Evolutionary conservation across 2,113 vertebrate genomes (phyloP).

Genomic region (Lepidiolamprologus cunningtoni): DNA sequence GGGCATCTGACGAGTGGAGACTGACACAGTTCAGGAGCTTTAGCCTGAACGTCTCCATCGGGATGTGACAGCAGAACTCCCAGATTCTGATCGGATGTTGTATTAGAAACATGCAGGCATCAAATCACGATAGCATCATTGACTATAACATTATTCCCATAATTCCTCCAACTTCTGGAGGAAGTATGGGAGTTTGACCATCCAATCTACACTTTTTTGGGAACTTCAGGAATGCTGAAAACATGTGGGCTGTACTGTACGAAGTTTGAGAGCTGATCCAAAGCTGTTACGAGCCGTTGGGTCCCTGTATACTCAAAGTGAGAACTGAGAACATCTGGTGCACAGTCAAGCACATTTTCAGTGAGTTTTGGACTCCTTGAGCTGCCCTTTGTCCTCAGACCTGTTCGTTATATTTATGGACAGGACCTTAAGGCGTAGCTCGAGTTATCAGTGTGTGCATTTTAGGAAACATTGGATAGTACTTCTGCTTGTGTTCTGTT

Average conservation of each 20-base stretch:
- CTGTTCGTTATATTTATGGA: accelerated
- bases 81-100: accelerated
- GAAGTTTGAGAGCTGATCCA: neutral
- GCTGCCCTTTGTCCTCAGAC: neutral
- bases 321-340: neutral
- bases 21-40: neutral
- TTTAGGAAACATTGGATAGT: neutral
- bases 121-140: neutral
- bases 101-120: neutral
- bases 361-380: neutral
- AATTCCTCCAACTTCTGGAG: accelerated
- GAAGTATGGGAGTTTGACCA: neutral
- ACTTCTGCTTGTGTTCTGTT: neutral
- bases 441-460: neutral
- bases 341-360: neutral
- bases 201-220: accelerated
- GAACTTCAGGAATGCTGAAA: neutral
- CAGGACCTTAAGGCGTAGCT: neutral
- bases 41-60: neutral
- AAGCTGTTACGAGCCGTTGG: accelerated
- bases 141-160: neutral
- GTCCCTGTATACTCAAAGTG: neutral
- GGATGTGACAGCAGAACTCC: neutral
- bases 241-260: neutral
- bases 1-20: neutral